Conservation (phyloP, 2,888 invertebrate genomes). For the Apamea sordens region DNA sequence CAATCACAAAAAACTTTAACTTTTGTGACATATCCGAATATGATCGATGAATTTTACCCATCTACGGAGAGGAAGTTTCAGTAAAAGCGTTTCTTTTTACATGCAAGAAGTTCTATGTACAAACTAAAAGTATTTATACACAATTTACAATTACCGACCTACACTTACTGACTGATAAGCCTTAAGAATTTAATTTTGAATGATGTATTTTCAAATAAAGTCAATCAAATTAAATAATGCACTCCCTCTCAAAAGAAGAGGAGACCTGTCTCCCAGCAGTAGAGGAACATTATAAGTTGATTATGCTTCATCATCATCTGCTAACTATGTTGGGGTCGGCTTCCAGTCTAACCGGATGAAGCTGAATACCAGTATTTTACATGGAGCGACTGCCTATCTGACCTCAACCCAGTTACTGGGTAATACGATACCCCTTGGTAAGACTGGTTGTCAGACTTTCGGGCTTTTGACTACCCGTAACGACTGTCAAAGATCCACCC, state of each 20-base stretch:
- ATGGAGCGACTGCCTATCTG: too few relatives aligned
- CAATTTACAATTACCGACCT: not conserved
- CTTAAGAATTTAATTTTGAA: not conserved
- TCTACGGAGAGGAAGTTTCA: slow-evolving; percentile 54
- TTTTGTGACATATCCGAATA: slow-evolving; percentile 64
- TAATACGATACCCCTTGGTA: too few relatives aligned
- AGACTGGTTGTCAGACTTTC: too few relatives aligned
- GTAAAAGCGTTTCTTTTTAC: slow-evolving; percentile 37
- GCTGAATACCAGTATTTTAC: too few relatives aligned
- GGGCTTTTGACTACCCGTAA: too few relatives aligned
- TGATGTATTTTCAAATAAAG: not conserved
- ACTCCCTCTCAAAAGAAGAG: not conserved
- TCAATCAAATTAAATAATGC: not conserved
- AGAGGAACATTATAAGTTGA: not conserved
- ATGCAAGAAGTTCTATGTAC: not conserved
- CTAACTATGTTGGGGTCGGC: too few relatives aligned
- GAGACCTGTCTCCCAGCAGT: not conserved
- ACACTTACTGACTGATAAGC: not conserved
- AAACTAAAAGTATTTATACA: slow-evolving; percentile 7
- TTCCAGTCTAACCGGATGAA: too few relatives aligned
- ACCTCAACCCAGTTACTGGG: too few relatives aligned
- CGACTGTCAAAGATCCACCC: too few relatives aligned
- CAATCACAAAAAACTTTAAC: slow-evolving; percentile 71
- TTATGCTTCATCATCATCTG: too few relatives aligned
- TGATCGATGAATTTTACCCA: slow-evolving; percentile 72